Evolutionary conservation across 2,888 invertebrate species (phyloP), one percentile per base, ranked within the genome.

Genomic region (Hipparchia semele): DNA sequence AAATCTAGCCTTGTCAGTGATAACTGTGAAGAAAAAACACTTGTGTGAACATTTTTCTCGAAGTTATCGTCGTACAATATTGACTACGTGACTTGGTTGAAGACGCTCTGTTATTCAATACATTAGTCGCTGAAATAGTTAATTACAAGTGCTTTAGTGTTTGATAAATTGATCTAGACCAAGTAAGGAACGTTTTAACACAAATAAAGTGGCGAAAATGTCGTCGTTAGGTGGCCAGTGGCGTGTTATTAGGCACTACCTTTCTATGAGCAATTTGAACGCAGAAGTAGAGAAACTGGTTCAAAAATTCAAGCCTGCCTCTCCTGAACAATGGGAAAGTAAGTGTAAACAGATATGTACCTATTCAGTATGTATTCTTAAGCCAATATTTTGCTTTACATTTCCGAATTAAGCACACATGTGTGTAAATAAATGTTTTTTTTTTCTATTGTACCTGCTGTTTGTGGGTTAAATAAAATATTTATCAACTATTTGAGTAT

Each of bases 301-400:
- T 65, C 91, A 88, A 77, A 90, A 87, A 79, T 78, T 91, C 12
- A 89, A 88, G 73, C 90, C 90, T 6, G 84, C 83, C 0, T 80
- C 88, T 1, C 88, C 92, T 0, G 90, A 90, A 62, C 91, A 91
- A 79, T 92, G 92, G 91, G 91, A 92, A 73, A 87, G 94, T 94
- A 80, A 88, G 93, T 89, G 78, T 12, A 62, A 49, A 46, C 8
- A 62, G 8, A 13, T 46, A 23, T 23, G 23, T 23, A 23, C 23
- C 23, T 23, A 23, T 23, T 23, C 23, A n/a, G 12, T 46, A 8
- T n/a, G 46, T n/a, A 6, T 39, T 45, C 10, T 13, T 39, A 39
- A 46, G 13, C 1, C 23, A 65, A 23, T 33, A 49, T 51, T 64
- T 65, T 64, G 8, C 49, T 53, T 9, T 9, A 39, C 39, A 60